phyloP scores from a whole-genome alignment of 2,797 vertebrate species.

The Lates japonicus region DNA sequence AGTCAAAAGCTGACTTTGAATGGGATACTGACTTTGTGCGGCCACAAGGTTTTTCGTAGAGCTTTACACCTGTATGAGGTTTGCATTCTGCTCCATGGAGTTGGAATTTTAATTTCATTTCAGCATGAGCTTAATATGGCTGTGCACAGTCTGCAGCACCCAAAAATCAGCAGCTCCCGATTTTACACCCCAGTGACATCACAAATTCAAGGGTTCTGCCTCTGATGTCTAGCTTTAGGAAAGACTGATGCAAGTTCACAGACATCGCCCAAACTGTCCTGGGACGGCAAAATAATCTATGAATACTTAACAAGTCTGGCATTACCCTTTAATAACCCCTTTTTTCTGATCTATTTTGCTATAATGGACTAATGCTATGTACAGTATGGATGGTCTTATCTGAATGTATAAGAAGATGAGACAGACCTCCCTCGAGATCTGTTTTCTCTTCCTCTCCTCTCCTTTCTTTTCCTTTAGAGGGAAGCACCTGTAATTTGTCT shows the following conservation, averaged over 20 bases:
- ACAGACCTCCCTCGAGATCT: constrained; percentile 55
- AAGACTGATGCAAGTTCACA: constrained; percentile 73
- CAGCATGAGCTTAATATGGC: constrained; percentile 25
- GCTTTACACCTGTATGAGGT: constrained; percentile 39
- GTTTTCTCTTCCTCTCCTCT: constrained; percentile 44
- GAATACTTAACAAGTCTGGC: constrained; percentile 51
- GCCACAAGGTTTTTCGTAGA: constrained; percentile 4
- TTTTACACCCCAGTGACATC: constrained; percentile 66
- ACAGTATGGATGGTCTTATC: constrained; percentile 39
- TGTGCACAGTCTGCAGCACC: constrained; percentile 25
- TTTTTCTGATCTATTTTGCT: constrained; percentile 28
- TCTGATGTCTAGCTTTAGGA: constrained; percentile 67
- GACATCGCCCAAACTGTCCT: constrained; percentile 57
- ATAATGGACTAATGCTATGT: constrained; percentile 30
- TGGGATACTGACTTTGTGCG: constrained; percentile 44
- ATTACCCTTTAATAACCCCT: constrained; percentile 54
- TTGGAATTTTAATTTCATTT: constrained; percentile 38
- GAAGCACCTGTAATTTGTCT: constrained; percentile 86
- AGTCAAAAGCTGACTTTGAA: constrained; percentile 58
- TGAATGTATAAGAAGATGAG: constrained; percentile 63
- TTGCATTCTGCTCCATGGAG: constrained; percentile 53
- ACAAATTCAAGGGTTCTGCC: constrained; percentile 58
- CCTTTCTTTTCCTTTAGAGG: constrained; percentile 66
- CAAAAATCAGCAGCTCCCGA: constrained; percentile 35
- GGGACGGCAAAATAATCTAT: constrained; percentile 63